Evolutionary conservation across 1,140 invertebrate genomes (phyloP), one percentile per base, ranked within the genome.

Genomic region (Lordiphosa stackelbergi): DNA sequence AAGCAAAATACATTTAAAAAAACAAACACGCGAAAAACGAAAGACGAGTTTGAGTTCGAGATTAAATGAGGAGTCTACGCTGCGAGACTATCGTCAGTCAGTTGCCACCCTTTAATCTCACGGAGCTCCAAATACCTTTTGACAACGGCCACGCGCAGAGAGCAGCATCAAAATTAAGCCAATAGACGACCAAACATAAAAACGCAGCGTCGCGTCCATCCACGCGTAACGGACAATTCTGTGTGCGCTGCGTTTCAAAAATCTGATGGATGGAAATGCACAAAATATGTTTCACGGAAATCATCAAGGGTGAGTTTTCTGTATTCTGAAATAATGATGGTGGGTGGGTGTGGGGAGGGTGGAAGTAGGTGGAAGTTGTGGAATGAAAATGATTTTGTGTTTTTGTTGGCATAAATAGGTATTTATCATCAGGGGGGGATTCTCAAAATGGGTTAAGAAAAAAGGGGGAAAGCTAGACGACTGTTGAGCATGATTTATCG

Each of bases 241-340:
- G 69, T 74, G 65, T 73, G 61, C 81, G 72, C 73, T 72, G 68
- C 66, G 79, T 72, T 79, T 53, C 45, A 63, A 74, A 85, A 79
- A 85, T 86, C 85, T 87, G 83, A 88, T 88, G 87, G 87, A 88
- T 87, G 87, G 87, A 87, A 88, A 88, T 88, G 87, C 87, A 73
- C 87, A 88, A 87, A 88, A 88, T 86, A 88, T 88, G 87, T 88
- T 85, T 86, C 87, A 88, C 85, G 87, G 87, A 86, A 88, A 88
- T 87, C 86, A 88, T 78, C 87, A 88, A 88, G 87, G 87, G 87
- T 88, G 71, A 86, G 84, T 84, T 72, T 53, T 60, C 34, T n/a
- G 28, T 36, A 31, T 31, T 7, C 5, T 24, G 4, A 24, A 24
- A 24, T 24, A 3, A 4, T 22, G 22, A 22, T 24, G 22, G 0